A percentile compares a stretch with the other conserved stretches of the same genome.
These are phyloP conservation scores for Gadus macrocephalus DNA, from an alignment of 2,113 vertebrate genomes.

Conservation along the genomic window DNA sequence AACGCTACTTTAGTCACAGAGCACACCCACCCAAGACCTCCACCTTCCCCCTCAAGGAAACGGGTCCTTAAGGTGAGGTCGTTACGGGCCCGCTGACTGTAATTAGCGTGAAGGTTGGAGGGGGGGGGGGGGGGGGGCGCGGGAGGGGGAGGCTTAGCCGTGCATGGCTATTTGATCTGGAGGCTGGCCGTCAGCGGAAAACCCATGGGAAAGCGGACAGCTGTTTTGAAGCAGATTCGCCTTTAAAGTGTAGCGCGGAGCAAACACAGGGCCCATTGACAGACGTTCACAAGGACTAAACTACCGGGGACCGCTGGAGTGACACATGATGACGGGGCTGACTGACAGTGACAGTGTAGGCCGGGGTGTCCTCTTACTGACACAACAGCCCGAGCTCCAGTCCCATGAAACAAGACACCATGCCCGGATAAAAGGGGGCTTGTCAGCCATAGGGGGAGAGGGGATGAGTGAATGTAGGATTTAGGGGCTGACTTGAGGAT, in stretches of 20 bases:
- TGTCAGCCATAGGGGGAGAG: conserved; percentile 13
- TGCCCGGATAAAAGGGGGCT: conserved; percentile 26
- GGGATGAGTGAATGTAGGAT: conserved; percentile 4
- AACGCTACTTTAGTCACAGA: no score
- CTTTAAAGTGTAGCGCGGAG: conserved; percentile 40
- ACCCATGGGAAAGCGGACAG: conserved; percentile 45
- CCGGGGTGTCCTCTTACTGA: conserved; percentile 51
- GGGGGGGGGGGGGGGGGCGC: no score
- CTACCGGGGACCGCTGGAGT: conserved; percentile 14
- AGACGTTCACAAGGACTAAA: conserved; percentile 9
- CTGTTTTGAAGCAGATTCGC: conserved; percentile 39
- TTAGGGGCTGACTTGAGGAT: no score
- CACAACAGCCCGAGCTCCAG: conserved; percentile 40
- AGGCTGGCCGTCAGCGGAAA: conserved; percentile 45
- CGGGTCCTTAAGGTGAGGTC: no score
- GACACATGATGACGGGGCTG: conserved; percentile 49
- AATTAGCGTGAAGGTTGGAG: no score
- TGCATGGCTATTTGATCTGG: conserved; percentile 42
- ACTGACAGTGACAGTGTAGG: conserved; percentile 24
- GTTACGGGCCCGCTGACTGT: no score
- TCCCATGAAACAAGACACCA: conserved; percentile 23
- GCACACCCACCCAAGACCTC: no score
- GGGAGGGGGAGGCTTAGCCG: conserved; percentile 34
- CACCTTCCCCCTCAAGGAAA: no score
- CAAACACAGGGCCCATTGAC: conserved; percentile 43